Conservation (phyloP, 2,113 vertebrate species). For the Myotis lucifugus region DNA sequence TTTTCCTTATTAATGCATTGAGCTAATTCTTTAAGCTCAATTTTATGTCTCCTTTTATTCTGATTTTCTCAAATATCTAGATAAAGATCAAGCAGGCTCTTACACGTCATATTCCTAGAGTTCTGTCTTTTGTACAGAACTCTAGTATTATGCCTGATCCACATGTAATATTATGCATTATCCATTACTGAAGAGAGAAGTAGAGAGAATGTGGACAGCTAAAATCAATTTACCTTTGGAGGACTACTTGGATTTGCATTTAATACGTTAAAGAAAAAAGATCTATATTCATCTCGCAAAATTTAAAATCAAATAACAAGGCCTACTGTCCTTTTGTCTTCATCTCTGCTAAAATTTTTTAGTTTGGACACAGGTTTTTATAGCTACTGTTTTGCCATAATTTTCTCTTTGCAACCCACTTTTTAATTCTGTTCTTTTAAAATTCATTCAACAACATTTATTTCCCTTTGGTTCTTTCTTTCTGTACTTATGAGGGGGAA, state of each 20-base stretch:
- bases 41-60: slow-evolving; percentile 1
- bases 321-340: neutral
- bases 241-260: neutral
- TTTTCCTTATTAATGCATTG: neutral
- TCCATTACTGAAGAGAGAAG: slow-evolving; percentile 42
- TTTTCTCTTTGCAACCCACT: neutral
- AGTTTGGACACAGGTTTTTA: neutral
- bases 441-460: neutral
- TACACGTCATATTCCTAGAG: neutral
- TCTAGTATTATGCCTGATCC: neutral
- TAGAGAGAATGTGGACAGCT: slow-evolving; percentile 29
- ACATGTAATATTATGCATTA: neutral
- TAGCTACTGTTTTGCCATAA: neutral
- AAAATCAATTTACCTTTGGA: slow-evolving; percentile 37
- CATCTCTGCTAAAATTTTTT: neutral
- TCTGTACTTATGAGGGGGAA: neutral
- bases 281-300: neutral
- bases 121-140: neutral
- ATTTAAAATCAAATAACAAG: neutral
- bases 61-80: neutral
- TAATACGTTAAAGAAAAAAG: neutral
- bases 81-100: neutral
- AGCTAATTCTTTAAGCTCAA: neutral
- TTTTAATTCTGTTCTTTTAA: neutral
- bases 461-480: neutral